These are phyloP conservation scores for Thunnus thynnus DNA, from an alignment of 2,113 vertebrate species.

Conservation along the genomic window DNA sequence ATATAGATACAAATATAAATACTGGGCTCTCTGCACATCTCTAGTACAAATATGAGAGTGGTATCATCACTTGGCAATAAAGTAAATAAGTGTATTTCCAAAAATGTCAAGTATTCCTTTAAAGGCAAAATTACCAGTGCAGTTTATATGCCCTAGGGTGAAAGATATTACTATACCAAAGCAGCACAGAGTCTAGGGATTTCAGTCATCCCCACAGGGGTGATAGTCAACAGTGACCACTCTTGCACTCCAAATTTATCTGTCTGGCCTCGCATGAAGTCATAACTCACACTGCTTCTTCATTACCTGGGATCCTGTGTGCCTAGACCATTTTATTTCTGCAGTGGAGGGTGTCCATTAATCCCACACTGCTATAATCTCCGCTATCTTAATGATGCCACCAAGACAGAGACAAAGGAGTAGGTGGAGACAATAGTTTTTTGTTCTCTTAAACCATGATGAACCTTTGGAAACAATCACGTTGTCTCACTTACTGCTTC, in stretches of 20 bases:
- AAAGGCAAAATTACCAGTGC: neutral
- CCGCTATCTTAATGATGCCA: conserved; percentile 74
- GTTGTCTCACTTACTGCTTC: conserved; percentile 46
- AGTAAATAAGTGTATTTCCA: neutral
- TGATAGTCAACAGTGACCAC: conserved; percentile 70
- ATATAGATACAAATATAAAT: too few species aligned
- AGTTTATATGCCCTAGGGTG: conserved; percentile 13
- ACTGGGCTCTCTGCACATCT: too few species aligned
- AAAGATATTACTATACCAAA: conserved; percentile 27
- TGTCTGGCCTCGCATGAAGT: conserved; percentile 52
- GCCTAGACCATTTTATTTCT: conserved; percentile 64
- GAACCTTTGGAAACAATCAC: conserved; percentile 60
- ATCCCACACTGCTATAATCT: conserved; percentile 73
- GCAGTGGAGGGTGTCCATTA: conserved; percentile 69
- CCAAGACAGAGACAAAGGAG: conserved; percentile 64
- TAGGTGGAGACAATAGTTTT: conserved; percentile 64
- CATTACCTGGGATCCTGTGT: conserved; percentile 72
- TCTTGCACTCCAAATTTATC: conserved; percentile 65
- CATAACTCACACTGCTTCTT: conserved; percentile 75
- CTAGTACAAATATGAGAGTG: too few species aligned
- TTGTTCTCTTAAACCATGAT: conserved; percentile 65
- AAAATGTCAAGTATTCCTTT: conserved; percentile 11
- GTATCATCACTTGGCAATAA: too few species aligned
- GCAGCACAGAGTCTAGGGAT: conserved; percentile 4
- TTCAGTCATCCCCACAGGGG: conserved; percentile 51